Evolutionary conservation across 1,140 invertebrate genomes (phyloP).

Genomic region (Drosophila jambulina): DNA sequence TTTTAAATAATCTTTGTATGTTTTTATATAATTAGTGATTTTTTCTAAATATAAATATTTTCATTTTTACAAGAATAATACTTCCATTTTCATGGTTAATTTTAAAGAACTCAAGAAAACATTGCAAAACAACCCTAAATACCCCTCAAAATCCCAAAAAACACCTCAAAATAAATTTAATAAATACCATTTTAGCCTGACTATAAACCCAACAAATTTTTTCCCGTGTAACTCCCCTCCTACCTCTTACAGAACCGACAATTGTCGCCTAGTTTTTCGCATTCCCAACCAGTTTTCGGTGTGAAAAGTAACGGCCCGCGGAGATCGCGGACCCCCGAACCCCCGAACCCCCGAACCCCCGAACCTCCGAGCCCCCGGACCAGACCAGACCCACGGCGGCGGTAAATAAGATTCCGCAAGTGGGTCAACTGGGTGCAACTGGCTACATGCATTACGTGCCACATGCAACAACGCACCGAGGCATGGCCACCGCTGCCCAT

Average conservation of each 20-base stretch:
- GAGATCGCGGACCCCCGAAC: conserved; percentile 10
- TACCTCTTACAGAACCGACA: conserved; percentile 24
- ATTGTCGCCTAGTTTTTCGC: conserved; percentile 73
- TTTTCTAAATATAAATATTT: too few species aligned
- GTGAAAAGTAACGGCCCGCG: conserved; percentile 70
- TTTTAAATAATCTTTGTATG: neutral
- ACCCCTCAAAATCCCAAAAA: neutral
- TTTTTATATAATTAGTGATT: too few species aligned
- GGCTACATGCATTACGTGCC: conserved; percentile 46
- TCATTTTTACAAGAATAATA: neutral
- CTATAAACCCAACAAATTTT: neutral
- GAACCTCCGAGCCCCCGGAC: too few species aligned
- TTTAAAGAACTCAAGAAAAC: neutral
- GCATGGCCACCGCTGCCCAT: conserved; percentile 28
- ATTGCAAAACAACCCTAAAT: too few species aligned
- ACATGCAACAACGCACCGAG: conserved; percentile 62
- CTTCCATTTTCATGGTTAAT: neutral
- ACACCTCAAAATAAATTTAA: neutral
- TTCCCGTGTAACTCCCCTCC: neutral
- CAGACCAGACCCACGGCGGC: conserved; percentile 9
- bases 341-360: too few species aligned
- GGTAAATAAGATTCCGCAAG: conserved; percentile 55
- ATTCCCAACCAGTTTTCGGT: conserved; percentile 69
- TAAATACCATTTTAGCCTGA: neutral
- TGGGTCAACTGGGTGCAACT: conserved; percentile 58